These are phyloP conservation scores for Numenius arquata DNA, from an alignment of 2,113 vertebrate species.

Conservation along the genomic window DNA sequence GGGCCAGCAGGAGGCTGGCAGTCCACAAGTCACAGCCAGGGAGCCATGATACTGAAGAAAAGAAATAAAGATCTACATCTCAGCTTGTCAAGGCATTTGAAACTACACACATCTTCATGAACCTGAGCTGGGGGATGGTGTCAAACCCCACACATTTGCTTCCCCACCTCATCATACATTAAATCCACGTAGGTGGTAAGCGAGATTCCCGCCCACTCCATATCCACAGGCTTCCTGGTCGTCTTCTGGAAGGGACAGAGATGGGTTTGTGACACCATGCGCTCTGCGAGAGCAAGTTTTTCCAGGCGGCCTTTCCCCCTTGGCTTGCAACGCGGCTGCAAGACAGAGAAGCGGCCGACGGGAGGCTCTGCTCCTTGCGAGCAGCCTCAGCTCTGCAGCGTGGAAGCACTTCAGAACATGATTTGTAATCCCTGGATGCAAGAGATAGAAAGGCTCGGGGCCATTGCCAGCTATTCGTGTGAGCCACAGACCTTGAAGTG, in stretches of 20 bases:
- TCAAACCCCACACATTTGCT: not conserved
- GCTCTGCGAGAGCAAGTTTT: not conserved
- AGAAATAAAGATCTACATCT: not conserved
- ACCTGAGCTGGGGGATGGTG: not conserved
- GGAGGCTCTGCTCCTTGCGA: not conserved
- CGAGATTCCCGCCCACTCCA: not conserved
- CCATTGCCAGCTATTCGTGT: not conserved
- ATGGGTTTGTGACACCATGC: not conserved
- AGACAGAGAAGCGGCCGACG: not conserved
- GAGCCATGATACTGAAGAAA: not conserved
- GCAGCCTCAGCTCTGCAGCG: not conserved
- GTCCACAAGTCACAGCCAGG: not conserved
- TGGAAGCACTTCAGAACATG: not conserved
- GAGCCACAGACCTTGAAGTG: not conserved
- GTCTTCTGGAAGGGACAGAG: not conserved
- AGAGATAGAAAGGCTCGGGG: not conserved
- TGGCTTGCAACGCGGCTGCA: rapidly evolving
- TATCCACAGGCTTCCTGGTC: not conserved
- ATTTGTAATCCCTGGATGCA: not conserved
- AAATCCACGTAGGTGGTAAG: not conserved
- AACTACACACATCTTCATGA: not conserved
- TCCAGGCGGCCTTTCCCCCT: not conserved
- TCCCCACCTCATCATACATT: not conserved
- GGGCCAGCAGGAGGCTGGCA: not conserved
- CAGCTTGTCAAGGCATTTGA: not conserved